These are phyloP conservation scores for Plectrocnemia conspersa DNA, from an alignment of 1,140 invertebrate species.

Conservation along the genomic window DNA sequence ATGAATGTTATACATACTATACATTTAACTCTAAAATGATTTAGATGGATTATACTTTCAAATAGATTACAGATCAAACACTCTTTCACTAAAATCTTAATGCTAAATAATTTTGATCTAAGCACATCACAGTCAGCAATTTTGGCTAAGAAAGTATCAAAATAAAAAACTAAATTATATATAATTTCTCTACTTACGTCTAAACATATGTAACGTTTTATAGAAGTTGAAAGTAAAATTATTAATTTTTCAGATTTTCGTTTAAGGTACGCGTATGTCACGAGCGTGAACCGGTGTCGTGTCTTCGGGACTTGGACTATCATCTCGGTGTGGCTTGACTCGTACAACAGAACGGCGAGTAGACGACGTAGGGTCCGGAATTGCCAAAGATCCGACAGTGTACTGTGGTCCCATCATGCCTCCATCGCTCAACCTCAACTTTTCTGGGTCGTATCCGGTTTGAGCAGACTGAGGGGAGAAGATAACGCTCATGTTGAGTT, in stretches of 20 bases:
- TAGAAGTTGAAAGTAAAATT: not conserved
- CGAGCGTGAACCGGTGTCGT: constrained; percentile 58
- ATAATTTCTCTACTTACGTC: no score
- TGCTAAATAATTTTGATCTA: no score
- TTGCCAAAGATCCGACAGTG: constrained; percentile 47
- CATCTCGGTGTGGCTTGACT: constrained; percentile 56
- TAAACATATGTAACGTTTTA: no score
- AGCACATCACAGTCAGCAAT: no score
- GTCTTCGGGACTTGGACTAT: constrained; percentile 62
- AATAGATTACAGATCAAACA: no score
- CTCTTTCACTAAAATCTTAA: no score
- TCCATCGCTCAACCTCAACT: constrained; percentile 54
- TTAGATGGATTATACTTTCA: no score
- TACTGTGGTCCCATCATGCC: constrained; percentile 47
- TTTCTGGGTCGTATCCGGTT: constrained; percentile 54
- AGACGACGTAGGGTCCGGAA: constrained; percentile 39
- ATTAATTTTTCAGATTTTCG: not conserved
- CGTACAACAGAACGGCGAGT: constrained; percentile 55
- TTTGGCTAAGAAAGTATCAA: no score
- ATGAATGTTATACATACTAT: no score
- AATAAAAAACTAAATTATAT: no score
- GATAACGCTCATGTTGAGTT: constrained; percentile 74
- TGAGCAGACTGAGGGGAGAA: constrained; percentile 67
- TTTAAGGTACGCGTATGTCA: constrained; percentile 50
- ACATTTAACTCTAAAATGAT: no score